Evolutionary conservation across 2,888 invertebrate species (phyloP), one percentile per base, ranked within the genome.

Genomic region (Leucophenga maculata): DNA sequence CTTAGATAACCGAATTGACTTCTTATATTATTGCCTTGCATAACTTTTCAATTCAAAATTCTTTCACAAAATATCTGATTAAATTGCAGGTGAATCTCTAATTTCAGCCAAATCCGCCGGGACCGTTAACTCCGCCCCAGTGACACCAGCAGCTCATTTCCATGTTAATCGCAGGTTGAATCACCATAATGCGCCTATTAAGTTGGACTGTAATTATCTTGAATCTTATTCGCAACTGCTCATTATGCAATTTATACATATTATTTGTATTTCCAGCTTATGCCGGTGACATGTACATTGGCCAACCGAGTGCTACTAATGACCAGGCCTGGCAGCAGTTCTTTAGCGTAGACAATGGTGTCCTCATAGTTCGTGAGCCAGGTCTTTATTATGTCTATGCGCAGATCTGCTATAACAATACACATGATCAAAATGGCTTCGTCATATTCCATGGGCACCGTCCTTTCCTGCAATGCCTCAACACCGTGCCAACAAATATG

Each of bases 301-400:
- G 86, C 1, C 78, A 84, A 70, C 78, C 83, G 1, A 78, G 77
- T 64, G 18, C 94, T 92, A 92, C 93, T 50, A 80, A 88, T 46
- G 89, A 90, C 68, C 89, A 92, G 1, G 91, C 91, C 0, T 91
- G 92, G 90, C 90, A 91, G 67, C 89, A 90, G 20, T 90, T 92
- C 73, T 93, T 93, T 69, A 89, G 89, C 57, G 89, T 93, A 1
- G 86, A 90, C 54, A 90, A 91, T 71, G 95, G 94, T 0, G 90
- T 91, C 65, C 87, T 95, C 0, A 92, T 92, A 13, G 91, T 95
- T 0, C 91, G 91, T 75, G 92, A 93, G 76, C 87, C 92, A 0
- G 95, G 95, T 32, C 89, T 95, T 18, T 95, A 95, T 86, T 91
- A 94, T 68, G 91, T 94, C 60, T 95, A 95, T 83, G 94, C 93